A percentile compares a stretch with the other conserved stretches of the same genome.
Conservation (phyloP, 2,113 vertebrate species). For the Saimiri boliviensis region DNA sequence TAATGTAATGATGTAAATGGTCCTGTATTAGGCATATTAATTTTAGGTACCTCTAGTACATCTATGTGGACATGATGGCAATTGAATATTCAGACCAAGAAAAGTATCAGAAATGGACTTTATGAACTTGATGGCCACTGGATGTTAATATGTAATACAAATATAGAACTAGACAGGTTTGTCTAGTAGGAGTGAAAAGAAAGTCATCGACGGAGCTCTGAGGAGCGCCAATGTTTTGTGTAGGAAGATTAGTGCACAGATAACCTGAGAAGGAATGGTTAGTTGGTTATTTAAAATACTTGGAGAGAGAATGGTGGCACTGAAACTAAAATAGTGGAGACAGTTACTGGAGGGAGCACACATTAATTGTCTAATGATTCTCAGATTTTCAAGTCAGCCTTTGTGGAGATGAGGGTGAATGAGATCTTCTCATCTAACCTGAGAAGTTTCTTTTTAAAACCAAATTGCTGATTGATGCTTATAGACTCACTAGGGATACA, state of each 20-base stretch:
- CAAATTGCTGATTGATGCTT: not conserved
- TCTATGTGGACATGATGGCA: not conserved
- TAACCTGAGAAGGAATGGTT: not conserved
- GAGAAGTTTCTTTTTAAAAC: constrained; percentile 19
- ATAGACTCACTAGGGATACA: not conserved
- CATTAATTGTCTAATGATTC: not conserved
- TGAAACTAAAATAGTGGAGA: not conserved
- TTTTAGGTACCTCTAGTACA: not conserved
- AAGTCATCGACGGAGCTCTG: not conserved
- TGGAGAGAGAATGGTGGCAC: not conserved
- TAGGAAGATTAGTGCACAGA: not conserved
- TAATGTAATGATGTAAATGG: not conserved
- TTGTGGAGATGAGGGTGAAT: not conserved
- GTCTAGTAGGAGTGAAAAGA: not conserved
- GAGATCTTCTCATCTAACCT: not conserved
- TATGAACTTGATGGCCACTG: not conserved
- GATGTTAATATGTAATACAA: not conserved
- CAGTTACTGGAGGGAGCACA: not conserved
- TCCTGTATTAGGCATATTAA: not conserved
- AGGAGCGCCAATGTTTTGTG: not conserved
- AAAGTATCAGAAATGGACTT: constrained; percentile 1
- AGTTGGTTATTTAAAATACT: not conserved
- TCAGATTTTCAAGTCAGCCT: not conserved
- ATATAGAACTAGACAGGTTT: not conserved
- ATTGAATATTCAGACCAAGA: not conserved